phyloP scores from a whole-genome alignment of 2,888 invertebrate genomes.

The Nipponacmea schrenckii region DNA sequence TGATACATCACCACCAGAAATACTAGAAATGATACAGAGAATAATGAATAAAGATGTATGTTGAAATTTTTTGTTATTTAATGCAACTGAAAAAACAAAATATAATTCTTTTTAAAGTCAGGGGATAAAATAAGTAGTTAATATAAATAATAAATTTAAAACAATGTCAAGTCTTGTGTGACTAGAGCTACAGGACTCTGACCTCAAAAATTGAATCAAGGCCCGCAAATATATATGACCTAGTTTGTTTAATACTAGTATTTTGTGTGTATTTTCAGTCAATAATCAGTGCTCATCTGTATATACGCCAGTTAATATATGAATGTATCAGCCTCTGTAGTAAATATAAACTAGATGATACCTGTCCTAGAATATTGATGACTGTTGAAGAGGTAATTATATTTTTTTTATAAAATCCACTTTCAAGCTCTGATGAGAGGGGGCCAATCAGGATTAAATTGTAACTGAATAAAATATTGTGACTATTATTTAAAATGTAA shows the following conservation, averaged over 20 bases:
- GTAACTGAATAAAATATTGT: no score
- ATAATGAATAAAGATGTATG: constrained; percentile 58
- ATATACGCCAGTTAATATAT: constrained; percentile 52
- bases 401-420: background rate
- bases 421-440: no score
- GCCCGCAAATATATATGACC: no score
- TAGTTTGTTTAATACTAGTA: no score
- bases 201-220: no score
- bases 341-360: constrained; percentile 40
- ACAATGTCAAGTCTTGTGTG: no score
- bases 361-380: constrained; percentile 38
- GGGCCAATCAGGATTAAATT: background rate
- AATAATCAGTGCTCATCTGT: constrained; percentile 54
- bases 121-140: no score
- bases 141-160: no score
- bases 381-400: constrained; percentile 45
- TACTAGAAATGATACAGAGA: constrained; percentile 54
- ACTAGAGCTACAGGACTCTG: no score
- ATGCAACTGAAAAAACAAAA: background rate
- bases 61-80: background rate
- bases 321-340: constrained; percentile 50
- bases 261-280: constrained; percentile 38
- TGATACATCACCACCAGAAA: constrained; percentile 48
- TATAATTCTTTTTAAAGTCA: no score
- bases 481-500: no score